Base-by-base conservation (phyloP, 2,113 vertebrate species). In the Piaya cayana region DNA sequence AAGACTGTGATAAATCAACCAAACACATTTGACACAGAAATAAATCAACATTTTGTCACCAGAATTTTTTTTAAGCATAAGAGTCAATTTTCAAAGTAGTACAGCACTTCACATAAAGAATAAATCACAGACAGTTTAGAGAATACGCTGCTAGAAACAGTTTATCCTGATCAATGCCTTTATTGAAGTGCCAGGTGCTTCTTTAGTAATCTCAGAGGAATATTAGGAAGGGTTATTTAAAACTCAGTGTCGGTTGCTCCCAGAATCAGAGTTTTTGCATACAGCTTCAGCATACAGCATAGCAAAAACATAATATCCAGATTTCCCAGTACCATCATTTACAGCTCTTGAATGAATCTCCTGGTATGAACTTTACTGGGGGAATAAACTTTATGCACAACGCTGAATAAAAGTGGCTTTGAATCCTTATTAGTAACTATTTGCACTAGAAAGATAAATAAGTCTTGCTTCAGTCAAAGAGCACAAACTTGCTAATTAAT, bases 401-500 rank as follows among this genome's bases (percentile, higher is more conserved):
- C 10, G 23, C 12, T 76, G 25, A 74, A 47, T 72, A 76, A 91
- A 77, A 88, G 50, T 76, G 22, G 52, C 2, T 91, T 85, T 86
- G 81, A 94, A 91, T 88, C 76, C 43, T 82, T 91, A 72, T 93
- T 88, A 59, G 76, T 63, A 67, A 95, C 53, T 95, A 74, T 80
- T 86, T 87, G 63, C 63, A 69, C 42, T 43, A 77, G 75, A 70
- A 67, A 42, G 50, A 72, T 85, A 92, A 95, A 95, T 93, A 39
- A 91, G 65, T 21, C 26, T 59, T 87, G 85, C 89, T 95, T 82
- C 67, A 95, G 82, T 92, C 79, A 96, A 96, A 87, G 79, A 91
- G 68, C 85, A 94, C 30, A 90, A 95, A 90, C 29, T 65, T 87
- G 39, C 50, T 91, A 90, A 95, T 92, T 94, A 95, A 95, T 94